Evolutionary conservation across 1,140 invertebrate species (phyloP).

Genomic region (Trissolcus basalis): DNA sequence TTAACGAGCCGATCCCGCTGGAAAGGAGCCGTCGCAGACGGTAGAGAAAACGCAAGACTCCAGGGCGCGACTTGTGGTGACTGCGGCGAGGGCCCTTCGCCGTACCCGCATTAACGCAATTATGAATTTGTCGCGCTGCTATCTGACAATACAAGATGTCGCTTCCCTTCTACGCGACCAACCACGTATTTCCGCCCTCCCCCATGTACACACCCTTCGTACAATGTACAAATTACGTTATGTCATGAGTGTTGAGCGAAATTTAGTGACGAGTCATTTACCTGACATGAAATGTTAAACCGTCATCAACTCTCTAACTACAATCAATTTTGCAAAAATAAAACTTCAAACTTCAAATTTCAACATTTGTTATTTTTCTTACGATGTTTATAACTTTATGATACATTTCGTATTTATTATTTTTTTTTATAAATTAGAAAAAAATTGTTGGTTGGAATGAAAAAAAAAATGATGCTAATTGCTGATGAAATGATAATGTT

Average conservation of each 20-base stretch:
- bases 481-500: too few species aligned
- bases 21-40: slow-evolving; percentile 24
- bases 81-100: slow-evolving; percentile 66
- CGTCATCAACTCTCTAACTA: too few species aligned
- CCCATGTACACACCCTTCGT: not conserved
- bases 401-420: too few species aligned
- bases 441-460: too few species aligned
- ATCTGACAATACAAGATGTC: slow-evolving; percentile 76
- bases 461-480: too few species aligned
- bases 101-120: slow-evolving; percentile 74
- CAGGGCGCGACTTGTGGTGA: slow-evolving; percentile 69
- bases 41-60: slow-evolving; percentile 63
- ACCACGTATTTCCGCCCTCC: slow-evolving; percentile 44
- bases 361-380: too few species aligned
- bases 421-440: too few species aligned
- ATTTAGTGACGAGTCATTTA: slow-evolving; percentile 34
- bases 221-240: slow-evolving; percentile 34
- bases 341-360: too few species aligned
- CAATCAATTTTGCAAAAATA: too few species aligned
- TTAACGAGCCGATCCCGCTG: slow-evolving; percentile 67
- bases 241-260: slow-evolving; percentile 20
- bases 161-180: slow-evolving; percentile 55
- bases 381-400: too few species aligned
- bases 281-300: slow-evolving; percentile 19
- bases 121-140: slow-evolving; percentile 76